A percentile compares a stretch with the other conserved stretches of the same genome.
phyloP scores from a whole-genome alignment of 2,113 vertebrate genomes.

The Menidia beryllina region DNA sequence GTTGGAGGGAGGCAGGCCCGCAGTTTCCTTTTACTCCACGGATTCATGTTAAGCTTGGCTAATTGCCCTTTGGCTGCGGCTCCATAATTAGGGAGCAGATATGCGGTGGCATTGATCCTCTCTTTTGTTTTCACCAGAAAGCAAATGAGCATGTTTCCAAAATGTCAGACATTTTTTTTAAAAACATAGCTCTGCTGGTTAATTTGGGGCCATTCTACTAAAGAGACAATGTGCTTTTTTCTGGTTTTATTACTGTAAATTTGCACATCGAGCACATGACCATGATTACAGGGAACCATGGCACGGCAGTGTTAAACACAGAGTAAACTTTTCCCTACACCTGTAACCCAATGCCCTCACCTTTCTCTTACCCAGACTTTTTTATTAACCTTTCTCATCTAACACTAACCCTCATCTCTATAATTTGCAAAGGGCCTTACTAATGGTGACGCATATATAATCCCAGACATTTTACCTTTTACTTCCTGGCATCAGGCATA shows the following conservation, averaged over 20 bases:
- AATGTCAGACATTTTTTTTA: conserved; percentile 18
- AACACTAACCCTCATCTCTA: conserved; percentile 23
- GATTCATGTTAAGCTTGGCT: conserved; percentile 10
- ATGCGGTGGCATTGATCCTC: conserved; percentile 3
- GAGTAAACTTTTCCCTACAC: conserved; percentile 40
- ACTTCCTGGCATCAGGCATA: conserved; percentile 22
- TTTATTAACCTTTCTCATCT: conserved; percentile 55
- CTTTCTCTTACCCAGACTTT: conserved; percentile 33
- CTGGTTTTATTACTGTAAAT: conserved; percentile 6
- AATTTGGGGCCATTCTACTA: not conserved
- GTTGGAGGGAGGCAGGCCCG: not conserved
- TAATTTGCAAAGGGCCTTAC: conserved; percentile 31
- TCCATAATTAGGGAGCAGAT: not conserved
- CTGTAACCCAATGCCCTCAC: conserved; percentile 52
- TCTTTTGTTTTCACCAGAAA: conserved; percentile 9
- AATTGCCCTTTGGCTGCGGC: conserved; percentile 22
- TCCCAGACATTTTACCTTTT: conserved; percentile 22
- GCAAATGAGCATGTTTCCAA: conserved; percentile 3
- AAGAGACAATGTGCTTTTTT: not conserved
- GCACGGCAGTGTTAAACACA: conserved; percentile 11
- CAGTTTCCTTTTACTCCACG: not conserved
- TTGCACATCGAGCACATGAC: not conserved
- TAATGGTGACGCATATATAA: conserved; percentile 62
- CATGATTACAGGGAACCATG: conserved; percentile 3
- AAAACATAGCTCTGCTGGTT: not conserved